Base-by-base conservation (phyloP, 2,888 invertebrate genomes). In the Heliconius erato region DNA sequence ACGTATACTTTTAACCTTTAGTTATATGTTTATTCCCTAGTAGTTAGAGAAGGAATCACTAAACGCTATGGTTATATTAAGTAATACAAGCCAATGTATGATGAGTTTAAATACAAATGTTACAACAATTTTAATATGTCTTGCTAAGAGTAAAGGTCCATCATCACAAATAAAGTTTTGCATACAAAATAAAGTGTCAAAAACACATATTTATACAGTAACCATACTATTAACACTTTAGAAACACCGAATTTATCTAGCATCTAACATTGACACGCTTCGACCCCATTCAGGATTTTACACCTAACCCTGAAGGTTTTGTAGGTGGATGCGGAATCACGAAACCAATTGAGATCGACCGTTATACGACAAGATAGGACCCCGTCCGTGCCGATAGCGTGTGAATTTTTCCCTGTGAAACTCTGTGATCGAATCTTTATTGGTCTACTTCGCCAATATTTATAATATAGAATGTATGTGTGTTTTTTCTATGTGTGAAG, bases 281-380 rank as follows among this genome's bases (percentile, higher is more conserved):
- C 35, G 40, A 76, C 80, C 76, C 35, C 69, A 76, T 80, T 76
- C 67, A 68, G 77, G 69, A 84, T 74, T 68, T 85, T 86, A 84
- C 84, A 86, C 83, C 84, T 69, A 59, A 80, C 77, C 77, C 81
- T 68, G 78, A 72, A 81, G 81, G 65, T 65, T 77, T 81, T 81
- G 81, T 81, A 80, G 80, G 69, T 78, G 77, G 83, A 92, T 92
- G 92, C 92, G 87, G 85, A 90, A 89, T 90, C 92, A 92, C 92
- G 92, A 91, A 91, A 88, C 88, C 92, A 91, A 92, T 92, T 90
- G 89, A 84, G 88, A 87, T 87, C 85, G 88, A 84, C 77, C 74
- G 80, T 82, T 84, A 82, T 76, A 82, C 80, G 79, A 78, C 79
- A 78, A 82, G 84, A 84, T 84, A 82, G 83, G 79, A 81, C 77